A percentile compares a stretch with the other conserved stretches of the same genome.
phyloP scores from a whole-genome alignment of 2,797 vertebrate species.

The Catharus ustulatus region DNA sequence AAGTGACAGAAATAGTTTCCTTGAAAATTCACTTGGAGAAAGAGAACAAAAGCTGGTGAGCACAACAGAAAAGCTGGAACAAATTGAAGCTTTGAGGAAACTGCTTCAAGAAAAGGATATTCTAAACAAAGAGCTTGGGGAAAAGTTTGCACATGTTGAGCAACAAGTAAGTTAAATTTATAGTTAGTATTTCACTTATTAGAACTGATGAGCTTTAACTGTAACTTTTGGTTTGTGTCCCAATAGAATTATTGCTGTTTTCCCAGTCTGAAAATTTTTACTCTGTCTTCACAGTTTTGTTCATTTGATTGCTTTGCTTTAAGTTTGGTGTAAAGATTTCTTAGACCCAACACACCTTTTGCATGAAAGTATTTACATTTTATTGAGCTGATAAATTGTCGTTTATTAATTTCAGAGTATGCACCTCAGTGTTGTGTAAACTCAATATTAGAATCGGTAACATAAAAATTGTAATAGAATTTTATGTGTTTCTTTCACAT shows the following conservation, averaged over 20 bases:
- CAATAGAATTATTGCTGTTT: not conserved
- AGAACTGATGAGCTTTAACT: not conserved
- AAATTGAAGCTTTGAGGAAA: slow-evolving; percentile 78
- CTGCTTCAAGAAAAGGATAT: slow-evolving; percentile 80
- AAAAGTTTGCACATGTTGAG: slow-evolving; percentile 83
- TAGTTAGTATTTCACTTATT: not conserved
- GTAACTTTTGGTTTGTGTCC: not conserved
- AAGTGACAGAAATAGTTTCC: slow-evolving; percentile 84
- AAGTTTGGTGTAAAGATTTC: not conserved
- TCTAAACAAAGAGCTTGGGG: slow-evolving; percentile 78
- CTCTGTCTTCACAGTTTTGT: not conserved
- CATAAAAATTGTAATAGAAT: not conserved
- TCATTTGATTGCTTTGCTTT: not conserved
- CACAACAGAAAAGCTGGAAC: slow-evolving; percentile 80
- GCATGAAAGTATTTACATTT: not conserved
- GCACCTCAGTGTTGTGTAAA: not conserved
- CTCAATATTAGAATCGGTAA: not conserved
- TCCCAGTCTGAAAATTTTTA: not conserved
- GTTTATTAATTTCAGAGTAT: not conserved
- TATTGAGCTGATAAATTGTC: not conserved
- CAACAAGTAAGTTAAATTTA: slow-evolving; percentile 74
- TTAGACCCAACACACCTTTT: not conserved
- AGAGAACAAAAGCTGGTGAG: slow-evolving; percentile 86
- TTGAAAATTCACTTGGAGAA: slow-evolving; percentile 87
- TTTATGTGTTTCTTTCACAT: not conserved